Evolutionary conservation across 2,113 vertebrate genomes (phyloP).

Genomic region (Stercorarius parasiticus): DNA sequence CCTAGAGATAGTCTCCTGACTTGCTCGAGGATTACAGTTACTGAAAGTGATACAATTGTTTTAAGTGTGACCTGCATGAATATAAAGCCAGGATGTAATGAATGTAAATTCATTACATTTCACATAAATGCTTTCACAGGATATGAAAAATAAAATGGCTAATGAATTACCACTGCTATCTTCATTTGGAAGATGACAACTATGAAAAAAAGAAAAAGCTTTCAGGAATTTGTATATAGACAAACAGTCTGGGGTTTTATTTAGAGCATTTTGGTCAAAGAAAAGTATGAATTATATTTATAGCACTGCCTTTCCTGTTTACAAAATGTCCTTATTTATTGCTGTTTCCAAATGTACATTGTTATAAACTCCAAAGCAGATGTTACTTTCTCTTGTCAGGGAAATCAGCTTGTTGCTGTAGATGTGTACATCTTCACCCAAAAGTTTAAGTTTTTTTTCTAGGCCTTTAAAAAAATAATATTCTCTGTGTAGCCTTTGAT

Average conservation of each 20-base stretch:
- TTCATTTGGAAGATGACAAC: not conserved
- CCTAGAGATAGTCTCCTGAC: not conserved
- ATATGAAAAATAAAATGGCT: not conserved
- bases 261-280: not conserved
- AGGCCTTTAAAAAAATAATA: not conserved
- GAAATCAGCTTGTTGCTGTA: not conserved
- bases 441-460: not conserved
- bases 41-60: not conserved
- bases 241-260: not conserved
- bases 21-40: not conserved
- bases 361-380: not conserved
- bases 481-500: not conserved
- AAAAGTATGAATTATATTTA: not conserved
- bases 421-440: not conserved
- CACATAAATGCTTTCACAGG: not conserved
- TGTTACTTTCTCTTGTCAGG: not conserved
- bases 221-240: not conserved
- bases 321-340: not conserved
- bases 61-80: not conserved
- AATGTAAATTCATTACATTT: not conserved
- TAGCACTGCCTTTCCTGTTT: not conserved
- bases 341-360: not conserved
- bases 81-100: not conserved
- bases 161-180: not conserved
- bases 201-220: not conserved